Conservation (phyloP, 2,888 invertebrate genomes). For the Drosophila nr. medialis region DNA sequence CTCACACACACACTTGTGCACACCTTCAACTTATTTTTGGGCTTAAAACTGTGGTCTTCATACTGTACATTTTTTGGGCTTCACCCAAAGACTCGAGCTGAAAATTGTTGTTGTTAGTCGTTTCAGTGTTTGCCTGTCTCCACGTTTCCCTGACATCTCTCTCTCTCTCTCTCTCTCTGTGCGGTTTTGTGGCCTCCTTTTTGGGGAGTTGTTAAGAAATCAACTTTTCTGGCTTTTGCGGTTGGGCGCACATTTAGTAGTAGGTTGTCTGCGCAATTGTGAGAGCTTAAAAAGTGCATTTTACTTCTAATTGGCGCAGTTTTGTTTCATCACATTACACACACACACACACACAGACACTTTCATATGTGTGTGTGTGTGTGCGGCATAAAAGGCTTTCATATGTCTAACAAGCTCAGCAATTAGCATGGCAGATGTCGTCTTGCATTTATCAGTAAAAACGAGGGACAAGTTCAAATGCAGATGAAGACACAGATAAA, state of each 20-base stretch:
- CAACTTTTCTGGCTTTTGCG: slow-evolving; percentile 75
- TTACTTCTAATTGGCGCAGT: slow-evolving; percentile 79
- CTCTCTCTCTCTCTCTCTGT: slow-evolving; percentile 7
- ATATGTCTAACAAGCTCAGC: slow-evolving; percentile 74
- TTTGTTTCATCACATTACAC: slow-evolving; percentile 68
- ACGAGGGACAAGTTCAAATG: slow-evolving; percentile 6
- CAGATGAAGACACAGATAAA: slow-evolving; percentile 24
- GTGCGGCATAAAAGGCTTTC: slow-evolving; percentile 50
- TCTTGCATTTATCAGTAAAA: slow-evolving; percentile 23
- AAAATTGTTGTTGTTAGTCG: slow-evolving; percentile 8
- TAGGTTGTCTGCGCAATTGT: slow-evolving; percentile 38
- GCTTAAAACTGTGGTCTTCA: slow-evolving; percentile 65
- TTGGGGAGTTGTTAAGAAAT: slow-evolving; percentile 70
- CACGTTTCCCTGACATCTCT: slow-evolving; percentile 52
- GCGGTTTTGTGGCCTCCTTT: slow-evolving; percentile 63
- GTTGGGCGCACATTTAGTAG: slow-evolving; percentile 61
- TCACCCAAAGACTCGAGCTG: slow-evolving; percentile 17
- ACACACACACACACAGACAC: slow-evolving; percentile 23
- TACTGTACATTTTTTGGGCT: slow-evolving; percentile 50
- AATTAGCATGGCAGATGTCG: slow-evolving; percentile 63
- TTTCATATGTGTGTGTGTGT: background rate
- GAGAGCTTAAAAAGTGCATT: slow-evolving; percentile 74
- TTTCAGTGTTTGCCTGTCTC: slow-evolving; percentile 26
- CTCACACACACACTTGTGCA: slow-evolving; percentile 18
- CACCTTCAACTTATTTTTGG: slow-evolving; percentile 28